Percentiles rank a stretch among this genome's conserved stretches.
Evolutionary conservation across 2,888 invertebrate genomes (phyloP).

Genomic region (Lithophane leautieri): DNA sequence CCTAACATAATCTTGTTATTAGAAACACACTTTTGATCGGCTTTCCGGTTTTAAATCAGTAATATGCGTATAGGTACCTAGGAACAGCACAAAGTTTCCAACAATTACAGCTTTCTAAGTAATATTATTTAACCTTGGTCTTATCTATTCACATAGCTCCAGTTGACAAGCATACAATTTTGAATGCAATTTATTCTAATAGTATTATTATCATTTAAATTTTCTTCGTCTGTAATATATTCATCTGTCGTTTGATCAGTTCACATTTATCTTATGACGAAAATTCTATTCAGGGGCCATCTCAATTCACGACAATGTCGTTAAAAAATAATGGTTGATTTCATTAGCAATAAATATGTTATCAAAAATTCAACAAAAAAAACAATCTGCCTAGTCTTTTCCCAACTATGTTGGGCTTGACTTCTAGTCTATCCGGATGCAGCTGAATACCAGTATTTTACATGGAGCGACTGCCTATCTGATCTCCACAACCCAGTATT

Average conservation of each 20-base stretch:
- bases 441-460: no score
- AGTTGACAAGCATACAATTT: constrained; percentile 25
- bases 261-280: not conserved
- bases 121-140: not conserved
- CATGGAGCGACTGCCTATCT: no score
- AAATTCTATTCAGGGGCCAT: not conserved
- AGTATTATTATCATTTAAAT: constrained; percentile 32
- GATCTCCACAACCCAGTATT: no score
- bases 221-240: not conserved
- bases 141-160: not conserved
- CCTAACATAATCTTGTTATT: not conserved
- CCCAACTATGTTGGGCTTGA: no score
- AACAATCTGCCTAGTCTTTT: no score
- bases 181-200: constrained; percentile 11
- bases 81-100: not conserved
- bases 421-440: no score
- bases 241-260: constrained; percentile 4
- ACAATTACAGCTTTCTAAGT: not conserved
- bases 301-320: not conserved
- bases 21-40: not conserved
- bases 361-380: not conserved
- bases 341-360: not conserved
- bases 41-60: not conserved
- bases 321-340: not conserved
- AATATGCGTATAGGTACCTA: not conserved